Conservation (phyloP, 2,113 vertebrate genomes). For the Chaenogobius annularis region DNA sequence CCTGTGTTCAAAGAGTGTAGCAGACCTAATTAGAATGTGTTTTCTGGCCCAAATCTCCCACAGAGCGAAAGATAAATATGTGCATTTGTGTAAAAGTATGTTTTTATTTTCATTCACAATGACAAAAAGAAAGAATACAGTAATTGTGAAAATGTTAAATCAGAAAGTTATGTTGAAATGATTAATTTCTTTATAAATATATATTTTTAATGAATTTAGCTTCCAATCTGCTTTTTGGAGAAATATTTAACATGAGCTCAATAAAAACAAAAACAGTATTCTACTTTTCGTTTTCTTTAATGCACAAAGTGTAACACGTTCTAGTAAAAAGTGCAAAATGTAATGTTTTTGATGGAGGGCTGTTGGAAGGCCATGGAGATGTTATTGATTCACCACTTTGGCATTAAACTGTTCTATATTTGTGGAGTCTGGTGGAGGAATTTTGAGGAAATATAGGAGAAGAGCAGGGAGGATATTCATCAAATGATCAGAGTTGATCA, state of each 20-base stretch:
- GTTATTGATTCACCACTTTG: neutral
- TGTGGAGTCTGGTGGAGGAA: neutral
- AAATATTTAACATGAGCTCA: neutral
- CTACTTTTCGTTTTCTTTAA: too few species aligned
- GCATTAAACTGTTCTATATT: neutral
- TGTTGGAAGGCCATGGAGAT: neutral
- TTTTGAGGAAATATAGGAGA: too few species aligned
- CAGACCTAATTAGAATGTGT: constrained; percentile 7
- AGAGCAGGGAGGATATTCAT: too few species aligned
- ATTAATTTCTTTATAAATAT: neutral
- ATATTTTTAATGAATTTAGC: neutral
- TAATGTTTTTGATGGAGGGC: too few species aligned
- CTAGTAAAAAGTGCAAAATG: too few species aligned
- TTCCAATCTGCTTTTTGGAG: neutral
- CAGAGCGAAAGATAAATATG: neutral
- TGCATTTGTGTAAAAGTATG: neutral
- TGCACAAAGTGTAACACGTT: too few species aligned
- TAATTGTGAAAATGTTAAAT: neutral
- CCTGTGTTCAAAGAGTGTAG: neutral
- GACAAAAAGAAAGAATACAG: neutral
- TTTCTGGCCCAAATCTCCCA: neutral
- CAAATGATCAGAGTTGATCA: too few species aligned
- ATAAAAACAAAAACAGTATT: too few species aligned
- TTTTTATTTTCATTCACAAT: neutral
- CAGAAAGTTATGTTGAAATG: neutral